Evolutionary conservation across 1,140 invertebrate genomes (phyloP).

Genomic region (Aphelenchoides fujianensis): DNA sequence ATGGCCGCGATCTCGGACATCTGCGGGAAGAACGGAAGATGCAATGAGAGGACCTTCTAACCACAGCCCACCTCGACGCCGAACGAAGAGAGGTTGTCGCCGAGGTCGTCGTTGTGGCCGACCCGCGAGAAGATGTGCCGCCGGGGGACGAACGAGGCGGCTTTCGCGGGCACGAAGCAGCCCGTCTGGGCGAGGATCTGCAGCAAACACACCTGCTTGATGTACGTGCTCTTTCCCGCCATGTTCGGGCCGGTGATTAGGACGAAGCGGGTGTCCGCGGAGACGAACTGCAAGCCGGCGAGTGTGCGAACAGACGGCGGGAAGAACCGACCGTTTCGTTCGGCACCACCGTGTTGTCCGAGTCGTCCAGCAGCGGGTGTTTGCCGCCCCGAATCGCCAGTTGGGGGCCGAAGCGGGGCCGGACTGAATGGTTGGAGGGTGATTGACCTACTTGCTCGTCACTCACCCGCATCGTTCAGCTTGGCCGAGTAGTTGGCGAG

Average conservation of each 20-base stretch:
- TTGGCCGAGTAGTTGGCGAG: constrained; percentile 38
- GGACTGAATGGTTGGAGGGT: constrained; percentile 31
- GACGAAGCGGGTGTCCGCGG: constrained; percentile 34
- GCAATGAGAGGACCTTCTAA: not conserved
- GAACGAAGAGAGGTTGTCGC: constrained; percentile 78
- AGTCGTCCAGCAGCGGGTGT: constrained; percentile 40
- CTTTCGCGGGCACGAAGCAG: constrained; percentile 78
- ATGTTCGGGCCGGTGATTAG: constrained; percentile 52
- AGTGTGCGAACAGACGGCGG: not conserved
- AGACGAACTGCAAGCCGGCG: constrained; percentile 32
- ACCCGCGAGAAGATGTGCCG: constrained; percentile 78
- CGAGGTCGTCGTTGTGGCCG: constrained; percentile 77
- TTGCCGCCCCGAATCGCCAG: constrained; percentile 28
- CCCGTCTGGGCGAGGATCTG: constrained; percentile 85
- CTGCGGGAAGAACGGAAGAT: constrained; percentile 25
- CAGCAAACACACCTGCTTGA: constrained; percentile 79
- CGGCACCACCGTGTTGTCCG: constrained; percentile 24
- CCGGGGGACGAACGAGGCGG: constrained; percentile 66
- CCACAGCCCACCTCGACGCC: constrained; percentile 74
- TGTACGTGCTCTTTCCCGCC: constrained; percentile 86
- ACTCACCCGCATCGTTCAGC: constrained; percentile 35
- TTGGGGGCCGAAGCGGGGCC: constrained; percentile 38
- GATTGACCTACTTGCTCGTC: no score
- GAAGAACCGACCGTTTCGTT: constrained; percentile 44
- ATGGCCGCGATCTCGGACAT: constrained; percentile 50